phyloP scores from a whole-genome alignment of 2,797 vertebrate genomes.

The Zenarchopterus dispar region DNA sequence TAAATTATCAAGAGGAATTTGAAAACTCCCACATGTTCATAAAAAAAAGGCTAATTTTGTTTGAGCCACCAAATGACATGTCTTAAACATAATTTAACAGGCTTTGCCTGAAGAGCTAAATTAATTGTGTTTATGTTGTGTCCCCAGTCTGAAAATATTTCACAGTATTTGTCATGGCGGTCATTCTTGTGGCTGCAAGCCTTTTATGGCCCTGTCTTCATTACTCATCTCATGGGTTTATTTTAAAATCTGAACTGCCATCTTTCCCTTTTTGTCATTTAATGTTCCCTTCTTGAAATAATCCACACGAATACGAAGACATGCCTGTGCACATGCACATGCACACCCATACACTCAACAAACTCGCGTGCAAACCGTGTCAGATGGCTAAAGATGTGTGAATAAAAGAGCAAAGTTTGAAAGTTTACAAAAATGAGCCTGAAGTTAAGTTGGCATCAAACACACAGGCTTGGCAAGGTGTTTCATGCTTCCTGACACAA shows the following conservation, averaged over 20 bases:
- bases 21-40: too few species aligned
- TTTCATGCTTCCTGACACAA: too few species aligned
- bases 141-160: conserved; percentile 47
- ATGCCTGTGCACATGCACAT: conserved; percentile 15
- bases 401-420: too few species aligned
- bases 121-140: conserved; percentile 39
- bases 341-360: neutral
- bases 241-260: conserved; percentile 38
- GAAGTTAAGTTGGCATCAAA: too few species aligned
- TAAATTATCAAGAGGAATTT: too few species aligned
- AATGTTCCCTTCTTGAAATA: conserved; percentile 46
- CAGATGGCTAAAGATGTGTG: too few species aligned
- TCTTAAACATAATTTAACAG: conserved; percentile 50
- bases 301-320: conserved; percentile 18
- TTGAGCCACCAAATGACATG: conserved; percentile 45
- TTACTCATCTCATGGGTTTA: conserved; percentile 55
- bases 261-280: conserved; percentile 29
- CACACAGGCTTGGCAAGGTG: too few species aligned
- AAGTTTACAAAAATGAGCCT: too few species aligned
- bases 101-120: conserved; percentile 47
- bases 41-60: conserved; percentile 23
- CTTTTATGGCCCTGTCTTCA: conserved; percentile 43
- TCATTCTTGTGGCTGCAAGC: conserved; percentile 30
- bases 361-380: too few species aligned
- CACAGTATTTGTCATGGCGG: conserved; percentile 5